Conservation (phyloP, 2,888 invertebrate species). For the Cerceris ruficornis region DNA sequence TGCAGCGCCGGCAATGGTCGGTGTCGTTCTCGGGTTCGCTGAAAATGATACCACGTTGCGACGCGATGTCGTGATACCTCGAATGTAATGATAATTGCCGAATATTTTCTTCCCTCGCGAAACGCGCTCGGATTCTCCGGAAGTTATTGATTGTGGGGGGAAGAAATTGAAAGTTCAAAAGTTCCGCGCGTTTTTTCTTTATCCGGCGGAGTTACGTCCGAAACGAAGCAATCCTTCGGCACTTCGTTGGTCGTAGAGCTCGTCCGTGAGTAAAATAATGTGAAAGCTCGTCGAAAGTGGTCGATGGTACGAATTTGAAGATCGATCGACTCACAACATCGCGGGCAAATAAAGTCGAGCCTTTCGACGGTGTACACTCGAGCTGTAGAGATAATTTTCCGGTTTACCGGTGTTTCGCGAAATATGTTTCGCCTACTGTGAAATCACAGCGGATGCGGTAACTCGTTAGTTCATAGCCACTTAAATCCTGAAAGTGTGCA, state of each 20-base stretch:
- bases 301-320: neutral
- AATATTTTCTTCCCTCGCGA: constrained; percentile 15
- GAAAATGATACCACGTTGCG: constrained; percentile 43
- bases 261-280: neutral
- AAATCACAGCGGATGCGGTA: constrained; percentile 49
- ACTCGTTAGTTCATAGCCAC: constrained; percentile 57
- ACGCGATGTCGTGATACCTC: constrained; percentile 2
- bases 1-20: neutral
- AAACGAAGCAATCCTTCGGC: neutral
- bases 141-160: neutral
- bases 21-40: constrained; percentile 9
- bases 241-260: neutral
- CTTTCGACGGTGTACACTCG: neutral
- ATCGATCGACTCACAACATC: neutral
- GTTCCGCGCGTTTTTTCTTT: no score
- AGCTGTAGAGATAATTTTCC: constrained; percentile 41
- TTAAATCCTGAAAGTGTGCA: constrained; percentile 44
- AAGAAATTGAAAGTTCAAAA: no score
- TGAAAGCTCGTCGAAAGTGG: neutral
- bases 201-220: no score
- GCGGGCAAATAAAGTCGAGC: constrained; percentile 4
- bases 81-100: constrained; percentile 33
- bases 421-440: constrained; percentile 29
- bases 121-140: neutral
- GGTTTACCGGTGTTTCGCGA: constrained; percentile 30